These are phyloP conservation scores for Orchesellides sinensis DNA, from an alignment of 2,888 invertebrate genomes.

Conservation along the genomic window DNA sequence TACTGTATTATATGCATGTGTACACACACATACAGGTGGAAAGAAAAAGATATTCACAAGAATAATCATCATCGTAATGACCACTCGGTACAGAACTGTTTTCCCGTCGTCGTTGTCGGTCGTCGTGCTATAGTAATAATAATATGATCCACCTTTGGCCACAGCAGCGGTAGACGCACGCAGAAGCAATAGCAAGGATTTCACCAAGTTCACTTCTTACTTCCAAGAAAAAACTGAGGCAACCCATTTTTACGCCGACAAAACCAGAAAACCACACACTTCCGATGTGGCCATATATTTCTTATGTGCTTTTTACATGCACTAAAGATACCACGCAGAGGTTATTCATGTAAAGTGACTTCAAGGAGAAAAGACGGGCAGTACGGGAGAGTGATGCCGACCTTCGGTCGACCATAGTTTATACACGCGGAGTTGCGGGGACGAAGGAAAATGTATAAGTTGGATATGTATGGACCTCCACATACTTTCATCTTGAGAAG, in stretches of 20 bases:
- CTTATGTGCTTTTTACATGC: too few species aligned
- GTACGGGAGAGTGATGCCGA: constrained; percentile 59
- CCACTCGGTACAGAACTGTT: neutral
- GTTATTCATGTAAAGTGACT: too few species aligned
- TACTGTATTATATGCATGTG: neutral
- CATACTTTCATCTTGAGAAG: too few species aligned
- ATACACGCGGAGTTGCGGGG: too few species aligned
- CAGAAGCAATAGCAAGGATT: neutral
- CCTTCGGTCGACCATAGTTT: constrained; percentile 64
- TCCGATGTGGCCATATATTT: constrained; percentile 25
- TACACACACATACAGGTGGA: neutral
- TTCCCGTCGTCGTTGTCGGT: too few species aligned
- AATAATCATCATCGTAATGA: constrained; percentile 9
- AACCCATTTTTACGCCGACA: constrained; percentile 58
- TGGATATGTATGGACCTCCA: too few species aligned
- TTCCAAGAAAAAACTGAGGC: constrained; percentile 55
- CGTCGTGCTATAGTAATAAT: constrained; percentile 1
- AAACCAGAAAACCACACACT: constrained; percentile 50
- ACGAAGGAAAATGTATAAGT: too few species aligned
- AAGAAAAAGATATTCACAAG: constrained; percentile 1
- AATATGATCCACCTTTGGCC: constrained; percentile 38
- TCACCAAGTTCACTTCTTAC: constrained; percentile 38
- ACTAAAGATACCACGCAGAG: neutral
- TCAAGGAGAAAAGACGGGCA: constrained; percentile 44
- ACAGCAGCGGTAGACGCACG: neutral